Percentiles rank a stretch among this genome's conserved stretches.
phyloP scores from a whole-genome alignment of 2,797 vertebrate genomes.

The Mormyrus proboscirostris region DNA sequence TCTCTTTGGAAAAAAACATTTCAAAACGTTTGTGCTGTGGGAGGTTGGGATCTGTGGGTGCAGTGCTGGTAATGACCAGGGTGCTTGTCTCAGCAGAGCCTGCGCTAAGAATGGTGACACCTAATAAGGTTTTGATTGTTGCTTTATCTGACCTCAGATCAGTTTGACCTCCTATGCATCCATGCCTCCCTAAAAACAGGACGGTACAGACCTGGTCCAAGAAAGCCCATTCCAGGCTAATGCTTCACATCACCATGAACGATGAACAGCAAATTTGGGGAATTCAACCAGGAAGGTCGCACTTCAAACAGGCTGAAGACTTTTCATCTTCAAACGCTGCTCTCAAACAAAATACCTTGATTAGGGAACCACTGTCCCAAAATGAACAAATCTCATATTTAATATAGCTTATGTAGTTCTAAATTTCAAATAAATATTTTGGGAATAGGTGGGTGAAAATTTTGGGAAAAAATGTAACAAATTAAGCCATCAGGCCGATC shows the following conservation, averaged over 20 bases:
- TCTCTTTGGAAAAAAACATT: not conserved
- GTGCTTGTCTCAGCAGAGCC: not conserved
- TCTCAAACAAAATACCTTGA: not conserved
- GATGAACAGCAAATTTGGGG: not conserved
- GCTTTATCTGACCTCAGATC: not conserved
- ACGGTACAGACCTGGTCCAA: not conserved
- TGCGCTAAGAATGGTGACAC: not conserved
- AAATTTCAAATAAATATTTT: not conserved
- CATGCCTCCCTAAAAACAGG: not conserved
- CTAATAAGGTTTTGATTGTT: not conserved
- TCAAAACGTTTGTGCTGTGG: not conserved
- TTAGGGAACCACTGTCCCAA: not conserved
- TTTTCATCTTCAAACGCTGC: not conserved
- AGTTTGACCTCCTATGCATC: not conserved
- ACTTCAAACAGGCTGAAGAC: not conserved
- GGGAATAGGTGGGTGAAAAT: not conserved
- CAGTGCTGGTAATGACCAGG: not conserved
- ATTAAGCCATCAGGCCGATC: not conserved
- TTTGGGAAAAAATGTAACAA: not conserved
- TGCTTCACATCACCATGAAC: not conserved
- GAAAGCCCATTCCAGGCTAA: not conserved
- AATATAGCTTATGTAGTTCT: not conserved
- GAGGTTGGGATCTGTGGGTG: not conserved
- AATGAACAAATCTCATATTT: not conserved
- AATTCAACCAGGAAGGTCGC: not conserved